These are phyloP conservation scores for Lepidocolaptes lacrymiger DNA, from an alignment of 2,797 vertebrate species.

Conservation along the genomic window DNA sequence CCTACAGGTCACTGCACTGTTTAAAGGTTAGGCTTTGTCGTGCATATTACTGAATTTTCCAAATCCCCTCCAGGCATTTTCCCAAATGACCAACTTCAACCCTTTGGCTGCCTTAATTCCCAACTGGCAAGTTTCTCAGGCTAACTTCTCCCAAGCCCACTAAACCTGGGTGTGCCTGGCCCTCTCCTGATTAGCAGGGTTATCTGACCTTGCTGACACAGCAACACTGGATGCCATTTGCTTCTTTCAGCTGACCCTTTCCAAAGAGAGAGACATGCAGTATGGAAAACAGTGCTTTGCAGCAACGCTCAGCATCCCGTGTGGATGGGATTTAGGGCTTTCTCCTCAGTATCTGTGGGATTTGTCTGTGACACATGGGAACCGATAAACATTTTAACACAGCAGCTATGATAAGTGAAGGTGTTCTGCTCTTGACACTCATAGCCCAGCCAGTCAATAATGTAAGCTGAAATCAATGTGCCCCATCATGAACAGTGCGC, in stretches of 20 bases:
- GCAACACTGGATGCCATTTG: rapidly evolving
- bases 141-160: background rate
- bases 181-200: background rate
- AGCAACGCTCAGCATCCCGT: background rate
- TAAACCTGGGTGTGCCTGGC: background rate
- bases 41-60: background rate
- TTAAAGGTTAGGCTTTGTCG: background rate
- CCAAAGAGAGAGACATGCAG: rapidly evolving
- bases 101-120: background rate
- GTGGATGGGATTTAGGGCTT: background rate
- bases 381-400: background rate
- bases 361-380: background rate
- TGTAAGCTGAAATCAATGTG: background rate
- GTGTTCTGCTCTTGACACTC: background rate
- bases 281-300: background rate
- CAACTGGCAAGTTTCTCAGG: background rate
- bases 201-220: background rate
- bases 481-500: background rate
- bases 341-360: background rate
- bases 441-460: background rate
- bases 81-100: background rate
- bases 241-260: background rate
- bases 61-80: background rate
- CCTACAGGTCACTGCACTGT: background rate
- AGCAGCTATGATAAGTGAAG: background rate